Conservation (phyloP, 2,113 vertebrate genomes). For the Carollia perspicillata region DNA sequence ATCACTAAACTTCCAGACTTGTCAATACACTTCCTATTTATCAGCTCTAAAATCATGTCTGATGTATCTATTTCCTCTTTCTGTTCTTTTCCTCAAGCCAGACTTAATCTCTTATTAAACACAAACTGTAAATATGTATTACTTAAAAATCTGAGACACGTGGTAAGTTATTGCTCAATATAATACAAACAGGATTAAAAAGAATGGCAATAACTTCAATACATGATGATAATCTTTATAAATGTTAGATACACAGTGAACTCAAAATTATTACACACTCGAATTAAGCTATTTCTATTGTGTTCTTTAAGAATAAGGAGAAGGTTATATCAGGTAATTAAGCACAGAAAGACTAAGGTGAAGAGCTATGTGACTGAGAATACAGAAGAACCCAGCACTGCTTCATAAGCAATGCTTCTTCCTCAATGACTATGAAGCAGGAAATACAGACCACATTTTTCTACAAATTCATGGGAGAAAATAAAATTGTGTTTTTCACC, state of each 20-base stretch:
- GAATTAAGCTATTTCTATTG: background rate
- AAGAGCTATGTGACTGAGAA: background rate
- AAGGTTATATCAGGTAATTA: background rate
- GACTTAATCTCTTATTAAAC: conserved; percentile 43
- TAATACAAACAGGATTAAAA: background rate
- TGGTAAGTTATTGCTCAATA: conserved; percentile 16
- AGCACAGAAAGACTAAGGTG: background rate
- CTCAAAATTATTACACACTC: conserved; percentile 3
- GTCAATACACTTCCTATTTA: conserved; percentile 51
- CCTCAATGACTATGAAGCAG: background rate
- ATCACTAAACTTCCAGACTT: background rate
- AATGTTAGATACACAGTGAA: background rate
- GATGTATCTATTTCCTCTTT: conserved; percentile 56
- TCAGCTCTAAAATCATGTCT: conserved; percentile 35
- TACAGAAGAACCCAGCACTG: background rate
- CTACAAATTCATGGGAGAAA: background rate
- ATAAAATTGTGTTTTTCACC: background rate
- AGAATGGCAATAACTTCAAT: background rate
- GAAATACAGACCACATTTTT: background rate
- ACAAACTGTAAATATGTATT: conserved; percentile 53
- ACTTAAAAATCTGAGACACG: conserved; percentile 25
- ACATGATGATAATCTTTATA: background rate
- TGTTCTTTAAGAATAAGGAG: background rate
- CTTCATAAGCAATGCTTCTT: background rate
- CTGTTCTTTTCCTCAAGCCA: background rate